phyloP scores from a whole-genome alignment of 92 coral and sea anemone genomes.

The Phenganax subtilis region DNA sequence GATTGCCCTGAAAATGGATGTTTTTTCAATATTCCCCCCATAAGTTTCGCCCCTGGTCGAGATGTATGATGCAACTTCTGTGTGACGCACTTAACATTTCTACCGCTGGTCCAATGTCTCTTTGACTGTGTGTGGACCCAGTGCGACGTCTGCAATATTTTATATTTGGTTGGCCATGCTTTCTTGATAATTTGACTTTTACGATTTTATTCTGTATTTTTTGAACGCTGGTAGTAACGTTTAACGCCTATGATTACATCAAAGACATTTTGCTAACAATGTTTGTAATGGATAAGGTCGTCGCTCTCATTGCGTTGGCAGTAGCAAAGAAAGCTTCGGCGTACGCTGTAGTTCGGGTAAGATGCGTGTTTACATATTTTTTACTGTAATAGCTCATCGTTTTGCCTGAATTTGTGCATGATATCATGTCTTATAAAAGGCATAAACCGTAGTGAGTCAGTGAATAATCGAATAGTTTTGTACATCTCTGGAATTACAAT shows the following conservation, averaged over 20 bases:
- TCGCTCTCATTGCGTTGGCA: constrained; percentile 86
- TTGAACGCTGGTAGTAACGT: background rate
- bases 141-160: background rate
- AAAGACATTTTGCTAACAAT: background rate
- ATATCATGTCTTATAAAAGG: too few species aligned
- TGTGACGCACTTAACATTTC: too few species aligned
- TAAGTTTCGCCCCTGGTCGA: too few species aligned
- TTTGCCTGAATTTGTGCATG: too few species aligned
- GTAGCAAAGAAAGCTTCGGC: constrained; percentile 93
- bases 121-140: too few species aligned
- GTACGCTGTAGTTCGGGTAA: constrained; percentile 92
- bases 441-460: too few species aligned
- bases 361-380: constrained; percentile 24
- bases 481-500: too few species aligned
- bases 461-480: too few species aligned
- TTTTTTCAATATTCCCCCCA: too few species aligned
- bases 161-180: background rate
- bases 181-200: background rate
- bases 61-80: too few species aligned
- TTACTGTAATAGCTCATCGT: background rate
- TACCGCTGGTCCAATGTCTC: too few species aligned
- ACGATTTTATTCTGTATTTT: background rate
- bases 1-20: too few species aligned
- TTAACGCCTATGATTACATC: background rate
- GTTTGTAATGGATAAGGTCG: constrained; percentile 81